These are phyloP conservation scores for Drosophila nr. fundita DNA, from an alignment of 2,888 invertebrate species.

Conservation along the genomic window DNA sequence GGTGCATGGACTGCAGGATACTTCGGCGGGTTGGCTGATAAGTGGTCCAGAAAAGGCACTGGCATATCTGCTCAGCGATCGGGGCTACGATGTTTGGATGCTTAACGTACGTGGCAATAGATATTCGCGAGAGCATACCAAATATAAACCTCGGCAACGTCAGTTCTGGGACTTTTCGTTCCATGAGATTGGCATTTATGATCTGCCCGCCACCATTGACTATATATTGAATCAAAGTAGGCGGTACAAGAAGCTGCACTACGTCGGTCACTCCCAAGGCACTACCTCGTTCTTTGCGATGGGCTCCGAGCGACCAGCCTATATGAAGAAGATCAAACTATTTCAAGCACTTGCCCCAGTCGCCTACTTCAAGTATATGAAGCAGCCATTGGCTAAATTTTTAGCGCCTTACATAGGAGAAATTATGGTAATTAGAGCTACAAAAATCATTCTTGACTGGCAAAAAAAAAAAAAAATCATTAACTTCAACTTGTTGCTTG, in stretches of 20 bases:
- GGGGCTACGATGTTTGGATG: constrained; percentile 87
- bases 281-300: constrained; percentile 85
- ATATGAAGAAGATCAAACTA: constrained; percentile 86
- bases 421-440: constrained; percentile 15
- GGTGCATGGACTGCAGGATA: constrained; percentile 89
- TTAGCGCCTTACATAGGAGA: constrained; percentile 3
- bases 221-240: constrained; percentile 86
- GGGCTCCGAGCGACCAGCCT: constrained; percentile 85
- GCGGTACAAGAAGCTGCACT: constrained; percentile 85
- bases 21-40: constrained; percentile 90
- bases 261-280: constrained; percentile 89
- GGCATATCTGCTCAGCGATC: constrained; percentile 86
- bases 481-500: too few species aligned
- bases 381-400: constrained; percentile 61
- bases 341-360: constrained; percentile 86
- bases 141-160: constrained; percentile 85
- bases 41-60: constrained; percentile 87
- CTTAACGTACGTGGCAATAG: constrained; percentile 89
- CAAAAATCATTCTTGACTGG: too few species aligned
- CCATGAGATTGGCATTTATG: constrained; percentile 89
- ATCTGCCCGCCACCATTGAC: constrained; percentile 89
- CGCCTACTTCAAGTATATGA: constrained; percentile 84
- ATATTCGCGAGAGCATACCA: constrained; percentile 86
- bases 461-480: neutral
- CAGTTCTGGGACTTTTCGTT: constrained; percentile 88